Conservation (phyloP, 2,797 vertebrate genomes). For the Pempheris klunzingeri region DNA sequence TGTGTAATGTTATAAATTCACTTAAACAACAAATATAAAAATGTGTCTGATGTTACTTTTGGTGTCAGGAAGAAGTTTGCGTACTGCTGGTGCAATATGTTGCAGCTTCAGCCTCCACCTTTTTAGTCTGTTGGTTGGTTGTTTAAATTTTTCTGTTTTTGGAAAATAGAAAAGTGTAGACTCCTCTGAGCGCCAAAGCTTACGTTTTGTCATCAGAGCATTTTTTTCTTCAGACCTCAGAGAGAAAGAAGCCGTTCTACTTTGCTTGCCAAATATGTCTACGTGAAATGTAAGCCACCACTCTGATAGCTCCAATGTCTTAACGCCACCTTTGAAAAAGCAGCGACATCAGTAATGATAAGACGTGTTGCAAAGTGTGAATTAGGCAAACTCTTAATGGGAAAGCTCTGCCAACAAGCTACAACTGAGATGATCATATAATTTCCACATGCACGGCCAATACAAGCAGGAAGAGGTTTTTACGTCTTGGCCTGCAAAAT, state of each 20-base stretch:
- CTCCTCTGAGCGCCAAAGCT: constrained; percentile 10
- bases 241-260: background rate
- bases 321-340: constrained; percentile 2
- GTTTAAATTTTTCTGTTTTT: background rate
- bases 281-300: background rate
- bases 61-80: background rate
- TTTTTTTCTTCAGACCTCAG: constrained; percentile 13
- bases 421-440: constrained; percentile 3
- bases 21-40: background rate
- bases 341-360: background rate
- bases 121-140: too few species aligned
- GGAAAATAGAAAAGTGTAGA: too few species aligned
- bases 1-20: background rate
- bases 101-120: constrained; percentile 11
- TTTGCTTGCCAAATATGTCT: constrained; percentile 4
- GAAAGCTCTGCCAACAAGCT: constrained; percentile 27
- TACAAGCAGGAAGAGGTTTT: constrained; percentile 18
- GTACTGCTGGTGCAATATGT: background rate
- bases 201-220: constrained; percentile 5
- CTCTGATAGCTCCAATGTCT: constrained; percentile 2
- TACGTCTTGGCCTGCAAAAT: constrained; percentile 32
- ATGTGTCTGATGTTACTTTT: background rate
- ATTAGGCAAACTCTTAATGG: constrained; percentile 27
- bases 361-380: background rate
- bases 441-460: constrained; percentile 41